Base-by-base conservation (phyloP, 2,888 invertebrate genomes). In the Agrotis clavis region DNA sequence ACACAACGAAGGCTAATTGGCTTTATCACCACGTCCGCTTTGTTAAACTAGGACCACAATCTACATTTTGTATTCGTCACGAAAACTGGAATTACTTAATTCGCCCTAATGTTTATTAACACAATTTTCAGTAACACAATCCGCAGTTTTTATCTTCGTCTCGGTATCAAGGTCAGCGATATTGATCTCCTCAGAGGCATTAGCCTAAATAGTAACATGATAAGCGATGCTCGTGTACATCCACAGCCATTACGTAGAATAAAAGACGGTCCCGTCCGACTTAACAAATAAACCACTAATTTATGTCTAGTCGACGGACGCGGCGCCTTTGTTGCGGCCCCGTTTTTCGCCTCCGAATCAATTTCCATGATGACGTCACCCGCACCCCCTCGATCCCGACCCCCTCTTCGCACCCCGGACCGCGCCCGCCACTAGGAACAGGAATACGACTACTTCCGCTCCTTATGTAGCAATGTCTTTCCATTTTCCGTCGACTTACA, bases 311-410 rank as follows among this genome's bases (percentile, higher is more conserved):
- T 87, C 86, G 87, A 83, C 89, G 92, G 90, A 89, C 90, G 89
- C 93, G 92, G 89, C 94, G 92, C 92, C 93, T 92, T 93, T 92
- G 92, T 92, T 91, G 90, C 92, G 93, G 93, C 94, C 93, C 91
- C 92, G 92, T 94, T 94, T 94, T 95, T 93, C 93, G 92, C 92
- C 92, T 91, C 90, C 91, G 92, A 95, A 95, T 95, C 95, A 95
- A 95, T 95, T 94, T 94, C 91, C 92, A 92, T 90, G 89, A 90
- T 95, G 94, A 95, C 94, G 94, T 94, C 94, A 94, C 90, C 84
- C 76, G 85, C 89, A 84, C 89, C 85, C 83, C 86, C 78, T 87
- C 87, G 78, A 87, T 81, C 85, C 90, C 79, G 77, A 77, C 82
- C 79, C 84, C 81, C 71, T 50, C 77, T 68, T 76, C 69, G 60